Evolutionary conservation across 2,888 invertebrate genomes (phyloP).

Genomic region (Baccha elongata): DNA sequence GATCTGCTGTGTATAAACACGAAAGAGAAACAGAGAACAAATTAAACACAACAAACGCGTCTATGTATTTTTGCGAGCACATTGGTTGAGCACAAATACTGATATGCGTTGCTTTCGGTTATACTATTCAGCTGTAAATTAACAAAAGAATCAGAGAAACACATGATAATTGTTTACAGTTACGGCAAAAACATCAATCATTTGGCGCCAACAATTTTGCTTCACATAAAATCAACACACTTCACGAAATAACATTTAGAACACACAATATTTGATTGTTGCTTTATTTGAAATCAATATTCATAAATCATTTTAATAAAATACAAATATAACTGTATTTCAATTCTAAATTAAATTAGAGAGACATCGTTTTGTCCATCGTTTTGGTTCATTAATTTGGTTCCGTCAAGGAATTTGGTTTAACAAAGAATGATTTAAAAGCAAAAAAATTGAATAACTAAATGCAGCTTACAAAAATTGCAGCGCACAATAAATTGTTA

Average conservation of each 20-base stretch:
- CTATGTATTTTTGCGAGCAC: neutral
- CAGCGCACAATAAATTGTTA: neutral
- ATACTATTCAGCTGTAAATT: neutral
- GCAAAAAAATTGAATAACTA: neutral
- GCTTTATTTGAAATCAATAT: neutral
- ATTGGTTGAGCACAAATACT: neutral
- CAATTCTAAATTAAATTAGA: neutral
- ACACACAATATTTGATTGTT: neutral
- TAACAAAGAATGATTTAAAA: neutral
- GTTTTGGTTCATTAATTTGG: neutral
- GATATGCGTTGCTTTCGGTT: neutral
- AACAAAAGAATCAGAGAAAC: neutral
- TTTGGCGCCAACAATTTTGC: neutral
- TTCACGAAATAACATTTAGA: neutral
- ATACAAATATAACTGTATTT: neutral
- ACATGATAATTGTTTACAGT: neutral
- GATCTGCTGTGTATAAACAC: constrained; percentile 1
- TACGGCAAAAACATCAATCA: neutral
- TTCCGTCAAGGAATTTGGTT: neutral
- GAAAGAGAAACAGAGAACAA: neutral
- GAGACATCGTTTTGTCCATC: neutral
- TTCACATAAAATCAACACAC: neutral
- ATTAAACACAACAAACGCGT: neutral
- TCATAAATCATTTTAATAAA: neutral
- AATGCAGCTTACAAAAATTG: neutral